Conservation (phyloP, 2,888 invertebrate genomes). For the Lithodes maja region DNA sequence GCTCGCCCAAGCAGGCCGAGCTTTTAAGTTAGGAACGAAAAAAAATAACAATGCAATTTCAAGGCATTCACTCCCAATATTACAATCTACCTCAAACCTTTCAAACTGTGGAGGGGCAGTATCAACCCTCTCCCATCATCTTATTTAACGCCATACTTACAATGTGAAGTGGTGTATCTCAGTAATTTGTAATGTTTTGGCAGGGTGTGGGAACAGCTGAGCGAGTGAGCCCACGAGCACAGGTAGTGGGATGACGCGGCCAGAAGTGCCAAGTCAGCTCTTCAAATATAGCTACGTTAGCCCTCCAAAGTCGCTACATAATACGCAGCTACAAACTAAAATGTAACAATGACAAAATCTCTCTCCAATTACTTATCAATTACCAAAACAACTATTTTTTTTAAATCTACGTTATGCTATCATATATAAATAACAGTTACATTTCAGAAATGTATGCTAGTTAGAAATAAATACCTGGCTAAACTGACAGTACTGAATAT, state of each 20-base stretch:
- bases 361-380: neutral
- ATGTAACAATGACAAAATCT: no score
- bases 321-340: no score
- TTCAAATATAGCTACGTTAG: no score
- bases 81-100: neutral
- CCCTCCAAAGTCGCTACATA: no score
- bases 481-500: neutral
- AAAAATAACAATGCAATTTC: conserved; percentile 14
- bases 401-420: neutral
- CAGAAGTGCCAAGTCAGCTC: neutral
- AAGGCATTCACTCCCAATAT: neutral
- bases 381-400: neutral
- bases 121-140: neutral
- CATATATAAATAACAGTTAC: neutral
- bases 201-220: conserved; percentile 57
- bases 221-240: conserved; percentile 46
- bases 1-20: conserved; percentile 26
- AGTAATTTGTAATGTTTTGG: conserved; percentile 56
- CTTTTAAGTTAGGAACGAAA: neutral
- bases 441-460: no score
- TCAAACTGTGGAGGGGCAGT: no score
- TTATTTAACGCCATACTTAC: conserved; percentile 25
- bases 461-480: neutral
- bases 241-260: conserved; percentile 48
- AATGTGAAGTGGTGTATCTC: conserved; percentile 22